Evolutionary conservation across 2,113 vertebrate genomes (phyloP).

Genomic region (Rhadina sibilatrix): DNA sequence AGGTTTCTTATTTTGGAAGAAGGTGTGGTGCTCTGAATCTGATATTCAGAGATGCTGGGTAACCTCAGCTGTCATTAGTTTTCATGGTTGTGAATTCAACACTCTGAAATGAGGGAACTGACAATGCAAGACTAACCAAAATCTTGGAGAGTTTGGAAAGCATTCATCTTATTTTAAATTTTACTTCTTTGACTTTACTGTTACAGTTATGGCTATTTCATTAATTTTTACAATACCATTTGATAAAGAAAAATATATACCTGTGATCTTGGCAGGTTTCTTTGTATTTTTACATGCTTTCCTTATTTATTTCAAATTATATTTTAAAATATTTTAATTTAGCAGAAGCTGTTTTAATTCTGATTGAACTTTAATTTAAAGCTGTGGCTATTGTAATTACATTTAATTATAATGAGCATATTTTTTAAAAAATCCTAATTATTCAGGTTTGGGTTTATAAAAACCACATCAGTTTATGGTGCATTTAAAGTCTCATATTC

Average conservation of each 20-base stretch:
- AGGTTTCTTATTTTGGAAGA: background rate
- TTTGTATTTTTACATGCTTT: background rate
- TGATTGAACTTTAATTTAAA: background rate
- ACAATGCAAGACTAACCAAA: background rate
- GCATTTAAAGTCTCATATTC: background rate
- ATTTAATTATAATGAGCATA: background rate
- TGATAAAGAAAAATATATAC: background rate
- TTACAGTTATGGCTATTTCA: background rate
- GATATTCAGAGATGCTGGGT: background rate
- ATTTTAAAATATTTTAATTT: background rate
- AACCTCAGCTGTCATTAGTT: background rate
- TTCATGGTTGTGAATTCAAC: background rate
- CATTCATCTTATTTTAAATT: background rate
- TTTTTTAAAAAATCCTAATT: background rate
- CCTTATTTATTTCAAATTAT: background rate
- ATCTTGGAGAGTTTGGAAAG: background rate
- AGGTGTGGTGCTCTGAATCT: background rate
- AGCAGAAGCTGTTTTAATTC: background rate
- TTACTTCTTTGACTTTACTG: background rate
- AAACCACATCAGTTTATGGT: background rate
- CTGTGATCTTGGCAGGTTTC: background rate
- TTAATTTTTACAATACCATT: background rate
- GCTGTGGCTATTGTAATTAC: background rate
- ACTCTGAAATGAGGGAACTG: background rate
- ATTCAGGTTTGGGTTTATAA: background rate